phyloP scores from a whole-genome alignment of 2,888 invertebrate genomes.

The Hyalella azteca region DNA sequence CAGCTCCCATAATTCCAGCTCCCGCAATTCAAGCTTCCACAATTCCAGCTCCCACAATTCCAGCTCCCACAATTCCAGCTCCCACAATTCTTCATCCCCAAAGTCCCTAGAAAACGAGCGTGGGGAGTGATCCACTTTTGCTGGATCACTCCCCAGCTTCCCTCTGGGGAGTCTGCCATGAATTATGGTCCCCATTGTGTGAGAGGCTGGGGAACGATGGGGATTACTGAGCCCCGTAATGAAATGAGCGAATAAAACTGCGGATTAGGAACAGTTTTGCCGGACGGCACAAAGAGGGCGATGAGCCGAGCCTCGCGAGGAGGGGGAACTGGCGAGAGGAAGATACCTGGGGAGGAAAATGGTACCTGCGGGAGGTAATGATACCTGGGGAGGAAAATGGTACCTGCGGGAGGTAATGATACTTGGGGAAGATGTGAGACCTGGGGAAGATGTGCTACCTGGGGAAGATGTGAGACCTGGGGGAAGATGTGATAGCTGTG shows the following conservation, averaged over 20 bases:
- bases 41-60: too few relatives aligned
- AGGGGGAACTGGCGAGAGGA: too few relatives aligned
- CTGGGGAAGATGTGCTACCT: not conserved
- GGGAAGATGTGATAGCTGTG: too few relatives aligned
- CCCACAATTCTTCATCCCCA: too few relatives aligned
- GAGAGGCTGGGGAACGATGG: conserved; percentile 18
- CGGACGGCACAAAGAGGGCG: not conserved
- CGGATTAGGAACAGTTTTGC: conserved; percentile 7
- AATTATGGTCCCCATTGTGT: conserved; percentile 18
- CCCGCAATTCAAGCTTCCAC: too few relatives aligned
- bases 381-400: too few relatives aligned
- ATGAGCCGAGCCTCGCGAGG: conserved; percentile 18
- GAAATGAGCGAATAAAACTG: conserved; percentile 17
- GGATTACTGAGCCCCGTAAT: conserved; percentile 18
- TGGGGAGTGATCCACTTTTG: conserved; percentile 7
- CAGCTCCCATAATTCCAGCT: too few relatives aligned
- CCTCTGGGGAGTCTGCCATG: not conserved
- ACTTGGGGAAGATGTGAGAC: not conserved
- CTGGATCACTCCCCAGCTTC: not conserved
- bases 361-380: not conserved
- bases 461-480: not conserved
- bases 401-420: not conserved
- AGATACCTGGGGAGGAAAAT: too few relatives aligned
- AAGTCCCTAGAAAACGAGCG: too few relatives aligned
- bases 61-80: too few relatives aligned